phyloP scores from a whole-genome alignment of 2,888 invertebrate species.

The Lomographa bimaculata region DNA sequence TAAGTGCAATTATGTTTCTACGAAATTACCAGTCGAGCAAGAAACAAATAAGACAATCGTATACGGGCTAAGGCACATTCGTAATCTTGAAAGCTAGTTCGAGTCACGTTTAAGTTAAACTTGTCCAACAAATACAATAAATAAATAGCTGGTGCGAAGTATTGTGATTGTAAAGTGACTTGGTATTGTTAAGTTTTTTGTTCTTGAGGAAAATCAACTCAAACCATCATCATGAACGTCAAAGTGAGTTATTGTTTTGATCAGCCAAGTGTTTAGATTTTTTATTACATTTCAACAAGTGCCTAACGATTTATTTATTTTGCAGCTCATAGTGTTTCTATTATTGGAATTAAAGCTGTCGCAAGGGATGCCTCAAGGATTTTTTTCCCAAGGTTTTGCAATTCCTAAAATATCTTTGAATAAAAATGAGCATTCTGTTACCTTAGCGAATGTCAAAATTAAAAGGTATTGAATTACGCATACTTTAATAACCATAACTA shows the following conservation, averaged over 20 bases:
- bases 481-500: not conserved
- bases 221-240: not conserved
- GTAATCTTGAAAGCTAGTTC: constrained; percentile 16
- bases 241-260: constrained; percentile 11
- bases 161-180: constrained; percentile 1
- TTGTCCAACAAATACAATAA: too few species aligned
- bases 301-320: not conserved
- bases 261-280: not conserved
- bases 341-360: not conserved
- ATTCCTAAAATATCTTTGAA: constrained; percentile 9
- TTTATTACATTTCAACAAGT: too few species aligned
- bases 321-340: constrained; percentile 5
- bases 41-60: constrained; percentile 3
- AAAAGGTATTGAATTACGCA: constrained; percentile 4
- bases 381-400: constrained; percentile 8
- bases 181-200: constrained; percentile 2
- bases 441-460: constrained; percentile 5
- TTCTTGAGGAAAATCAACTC: not conserved
- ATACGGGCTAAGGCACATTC: constrained; percentile 15
- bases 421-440: constrained; percentile 2
- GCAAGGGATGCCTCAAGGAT: constrained; percentile 13
- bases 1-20: constrained; percentile 15
- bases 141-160: too few species aligned
- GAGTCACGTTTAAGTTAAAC: constrained; percentile 8
- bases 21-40: constrained; percentile 8